Percentiles rank a stretch among this genome's conserved stretches.
Conservation (phyloP, 2,113 vertebrate genomes). For the Centropus bengalensis region DNA sequence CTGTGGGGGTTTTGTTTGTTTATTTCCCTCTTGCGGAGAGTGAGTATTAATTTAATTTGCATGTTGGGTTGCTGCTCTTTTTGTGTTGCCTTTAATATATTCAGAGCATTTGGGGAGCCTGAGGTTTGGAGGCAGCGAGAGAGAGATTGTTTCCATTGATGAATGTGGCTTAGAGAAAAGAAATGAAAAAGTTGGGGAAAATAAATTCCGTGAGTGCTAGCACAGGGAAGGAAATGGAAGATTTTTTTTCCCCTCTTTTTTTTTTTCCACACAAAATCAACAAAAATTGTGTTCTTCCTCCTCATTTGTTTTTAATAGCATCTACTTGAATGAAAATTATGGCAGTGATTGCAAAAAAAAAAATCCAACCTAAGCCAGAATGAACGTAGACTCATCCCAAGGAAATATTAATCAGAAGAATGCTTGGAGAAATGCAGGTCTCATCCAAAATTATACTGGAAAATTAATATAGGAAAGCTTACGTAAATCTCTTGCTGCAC, state of each 20-base stretch:
- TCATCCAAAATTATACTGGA: not conserved
- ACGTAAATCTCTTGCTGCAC: not conserved
- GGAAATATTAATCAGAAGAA: not conserved
- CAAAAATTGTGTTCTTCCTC: not conserved
- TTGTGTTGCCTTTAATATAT: slow-evolving; percentile 35
- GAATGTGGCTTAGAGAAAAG: slow-evolving; percentile 1
- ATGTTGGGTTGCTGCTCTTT: slow-evolving; percentile 50
- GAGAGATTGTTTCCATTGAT: not conserved
- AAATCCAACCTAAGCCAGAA: not conserved
- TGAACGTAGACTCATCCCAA: not conserved
- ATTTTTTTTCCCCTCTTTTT: not conserved
- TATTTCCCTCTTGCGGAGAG: slow-evolving; percentile 11
- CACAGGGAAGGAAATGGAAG: not conserved
- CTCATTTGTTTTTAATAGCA: not conserved
- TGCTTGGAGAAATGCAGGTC: not conserved
- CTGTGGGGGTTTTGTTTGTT: slow-evolving; percentile 44
- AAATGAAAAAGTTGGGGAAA: not conserved
- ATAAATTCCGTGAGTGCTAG: not conserved
- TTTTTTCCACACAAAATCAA: not conserved
- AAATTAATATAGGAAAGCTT: not conserved
- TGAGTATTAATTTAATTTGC: slow-evolving; percentile 47
- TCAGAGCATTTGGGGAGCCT: slow-evolving; percentile 3
- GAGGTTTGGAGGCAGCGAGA: slow-evolving; percentile 1
- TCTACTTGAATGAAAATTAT: not conserved
- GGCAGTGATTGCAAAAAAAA: not conserved